Evolutionary conservation across 2,797 vertebrate genomes (phyloP).

Genomic region (Parauchenoglanis punctatus): DNA sequence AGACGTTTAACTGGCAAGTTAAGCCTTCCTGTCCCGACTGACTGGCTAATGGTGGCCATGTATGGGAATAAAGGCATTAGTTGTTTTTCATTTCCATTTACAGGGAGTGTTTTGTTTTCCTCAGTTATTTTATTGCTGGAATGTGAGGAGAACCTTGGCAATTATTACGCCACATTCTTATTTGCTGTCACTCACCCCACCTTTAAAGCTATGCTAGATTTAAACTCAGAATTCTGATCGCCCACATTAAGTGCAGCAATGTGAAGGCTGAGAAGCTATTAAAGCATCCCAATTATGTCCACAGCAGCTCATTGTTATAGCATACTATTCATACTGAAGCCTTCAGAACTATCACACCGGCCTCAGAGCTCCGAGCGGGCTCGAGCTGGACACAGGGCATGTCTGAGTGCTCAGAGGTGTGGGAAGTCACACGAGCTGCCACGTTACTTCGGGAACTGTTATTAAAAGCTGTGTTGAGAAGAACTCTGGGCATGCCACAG

Average conservation of each 20-base stretch:
- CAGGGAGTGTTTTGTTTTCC: not conserved
- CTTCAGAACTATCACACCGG: not conserved
- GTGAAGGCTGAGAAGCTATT: not conserved
- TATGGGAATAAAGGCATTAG: not conserved
- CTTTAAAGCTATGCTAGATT: not conserved
- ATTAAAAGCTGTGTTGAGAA: slow-evolving; percentile 77
- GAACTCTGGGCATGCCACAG: slow-evolving; percentile 60
- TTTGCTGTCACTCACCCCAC: not conserved
- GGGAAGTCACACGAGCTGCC: slow-evolving; percentile 72
- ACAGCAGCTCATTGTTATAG: slow-evolving; percentile 17
- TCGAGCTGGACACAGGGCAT: not conserved
- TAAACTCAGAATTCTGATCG: not conserved
- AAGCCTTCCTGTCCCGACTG: not conserved
- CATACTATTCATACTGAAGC: slow-evolving; percentile 3
- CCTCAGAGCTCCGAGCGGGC: not conserved
- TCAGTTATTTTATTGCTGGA: not conserved
- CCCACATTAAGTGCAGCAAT: not conserved
- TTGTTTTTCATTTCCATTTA: not conserved
- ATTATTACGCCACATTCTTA: not conserved
- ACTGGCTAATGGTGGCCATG: not conserved
- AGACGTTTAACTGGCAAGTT: not conserved
- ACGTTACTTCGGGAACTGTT: slow-evolving; percentile 65
- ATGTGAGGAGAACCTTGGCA: not conserved
- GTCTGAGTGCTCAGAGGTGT: not conserved
- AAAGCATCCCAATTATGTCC: not conserved